Percentiles rank a stretch among this genome's conserved stretches.
phyloP scores from a whole-genome alignment of 2,113 vertebrate species.

The Brachypodius melanocephalos region DNA sequence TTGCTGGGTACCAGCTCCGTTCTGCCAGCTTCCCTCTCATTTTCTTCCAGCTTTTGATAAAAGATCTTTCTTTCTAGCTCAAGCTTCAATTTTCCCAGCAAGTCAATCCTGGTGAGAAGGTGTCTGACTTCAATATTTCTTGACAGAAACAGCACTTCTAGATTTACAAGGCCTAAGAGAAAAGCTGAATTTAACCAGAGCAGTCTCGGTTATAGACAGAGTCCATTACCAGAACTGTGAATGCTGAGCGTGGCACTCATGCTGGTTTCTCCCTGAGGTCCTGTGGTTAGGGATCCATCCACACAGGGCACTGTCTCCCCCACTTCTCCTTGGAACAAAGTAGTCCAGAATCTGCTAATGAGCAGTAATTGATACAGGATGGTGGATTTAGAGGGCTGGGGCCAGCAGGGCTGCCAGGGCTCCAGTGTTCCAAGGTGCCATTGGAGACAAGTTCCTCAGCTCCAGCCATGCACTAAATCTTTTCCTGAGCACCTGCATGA shows the following conservation, averaged over 20 bases:
- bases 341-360: neutral
- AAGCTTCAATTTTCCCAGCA: neutral
- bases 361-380: neutral
- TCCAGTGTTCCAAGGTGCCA: neutral
- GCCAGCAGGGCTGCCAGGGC: neutral
- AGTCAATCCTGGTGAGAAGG: neutral
- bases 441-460: neutral
- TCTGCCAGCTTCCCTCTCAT: neutral
- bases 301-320: neutral
- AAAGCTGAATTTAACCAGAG: neutral
- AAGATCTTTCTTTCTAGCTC: neutral
- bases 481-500: neutral
- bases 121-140: constrained; percentile 36
- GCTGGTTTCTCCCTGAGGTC: neutral
- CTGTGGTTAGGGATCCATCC: neutral
- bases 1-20: neutral
- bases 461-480: neutral
- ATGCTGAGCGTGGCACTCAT: neutral
- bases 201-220: neutral
- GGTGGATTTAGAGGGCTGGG: neutral
- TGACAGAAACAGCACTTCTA: constrained; percentile 9
- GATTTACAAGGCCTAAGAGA: constrained; percentile 26
- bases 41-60: constrained; percentile 8
- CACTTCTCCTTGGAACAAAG: neutral
- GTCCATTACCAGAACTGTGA: constrained; percentile 18